These are phyloP conservation scores for Microcebus griseorufus DNA, from an alignment of 2,113 vertebrate genomes.

Conservation along the genomic window DNA sequence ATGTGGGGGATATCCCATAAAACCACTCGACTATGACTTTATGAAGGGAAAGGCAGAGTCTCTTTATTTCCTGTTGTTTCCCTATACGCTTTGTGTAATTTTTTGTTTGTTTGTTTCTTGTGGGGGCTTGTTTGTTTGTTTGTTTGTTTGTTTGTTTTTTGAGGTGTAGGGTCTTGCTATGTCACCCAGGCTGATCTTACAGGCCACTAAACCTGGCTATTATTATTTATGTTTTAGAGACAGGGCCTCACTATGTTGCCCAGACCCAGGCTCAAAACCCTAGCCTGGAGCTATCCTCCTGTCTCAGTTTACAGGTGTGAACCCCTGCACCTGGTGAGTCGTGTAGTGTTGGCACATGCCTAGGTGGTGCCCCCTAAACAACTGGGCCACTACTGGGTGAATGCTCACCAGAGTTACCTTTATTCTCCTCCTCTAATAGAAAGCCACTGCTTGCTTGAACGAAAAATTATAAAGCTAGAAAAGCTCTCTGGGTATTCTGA, in stretches of 20 bases:
- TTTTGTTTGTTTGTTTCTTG: too few relatives aligned
- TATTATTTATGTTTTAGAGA: too few relatives aligned
- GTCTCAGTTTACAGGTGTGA: too few relatives aligned
- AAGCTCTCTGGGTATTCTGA: not conserved
- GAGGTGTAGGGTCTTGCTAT: too few relatives aligned
- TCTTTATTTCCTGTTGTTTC: not conserved
- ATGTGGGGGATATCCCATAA: not conserved
- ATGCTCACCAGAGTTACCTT: not conserved
- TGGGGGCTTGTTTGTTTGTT: too few relatives aligned
- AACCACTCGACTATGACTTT: not conserved
- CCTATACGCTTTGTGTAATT: not conserved
- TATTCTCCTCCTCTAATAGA: not conserved
- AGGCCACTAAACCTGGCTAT: too few relatives aligned
- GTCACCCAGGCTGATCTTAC: too few relatives aligned
- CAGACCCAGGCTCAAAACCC: too few relatives aligned
- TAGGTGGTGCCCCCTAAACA: not conserved
- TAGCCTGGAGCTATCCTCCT: too few relatives aligned
- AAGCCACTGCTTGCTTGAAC: not conserved
- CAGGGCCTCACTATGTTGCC: too few relatives aligned
- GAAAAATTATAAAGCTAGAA: not conserved
- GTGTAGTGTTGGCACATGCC: rapidly evolving
- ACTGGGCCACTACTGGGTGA: not conserved
- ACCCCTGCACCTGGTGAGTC: too few relatives aligned
- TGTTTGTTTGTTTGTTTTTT: too few relatives aligned
- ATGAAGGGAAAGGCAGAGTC: not conserved